A percentile compares a stretch with the other conserved stretches of the same genome.
phyloP scores from a whole-genome alignment of 2,888 invertebrate genomes.

The Sesamia inferens region DNA sequence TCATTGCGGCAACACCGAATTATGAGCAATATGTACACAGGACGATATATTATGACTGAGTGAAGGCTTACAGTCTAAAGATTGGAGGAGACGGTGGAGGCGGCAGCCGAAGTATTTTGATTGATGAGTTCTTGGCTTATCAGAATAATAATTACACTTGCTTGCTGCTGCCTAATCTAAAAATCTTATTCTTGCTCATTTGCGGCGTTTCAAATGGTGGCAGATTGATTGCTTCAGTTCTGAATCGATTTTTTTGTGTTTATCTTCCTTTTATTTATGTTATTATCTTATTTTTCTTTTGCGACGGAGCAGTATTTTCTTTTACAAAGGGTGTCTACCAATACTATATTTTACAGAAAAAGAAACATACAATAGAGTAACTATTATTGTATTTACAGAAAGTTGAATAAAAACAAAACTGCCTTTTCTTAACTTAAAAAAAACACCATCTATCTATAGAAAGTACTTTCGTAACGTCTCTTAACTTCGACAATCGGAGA shows the following conservation, averaged over 20 bases:
- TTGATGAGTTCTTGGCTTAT: constrained; percentile 73
- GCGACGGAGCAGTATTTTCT: background rate
- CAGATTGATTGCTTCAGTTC: constrained; percentile 63
- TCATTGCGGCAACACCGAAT: constrained; percentile 35
- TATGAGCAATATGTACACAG: constrained; percentile 35
- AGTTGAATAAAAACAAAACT: constrained; percentile 29
- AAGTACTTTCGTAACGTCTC: constrained; percentile 30
- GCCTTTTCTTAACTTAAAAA: background rate
- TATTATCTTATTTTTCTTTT: constrained; percentile 15
- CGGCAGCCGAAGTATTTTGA: constrained; percentile 69
- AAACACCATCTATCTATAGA: constrained; percentile 15
- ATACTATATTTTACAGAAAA: background rate
- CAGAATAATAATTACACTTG: constrained; percentile 69
- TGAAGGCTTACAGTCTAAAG: constrained; percentile 60
- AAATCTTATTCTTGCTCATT: constrained; percentile 64
- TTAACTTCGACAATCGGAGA: constrained; percentile 30
- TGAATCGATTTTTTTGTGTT: constrained; percentile 42
- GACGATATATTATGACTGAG: constrained; percentile 44
- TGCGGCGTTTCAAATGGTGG: constrained; percentile 47
- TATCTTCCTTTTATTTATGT: constrained; percentile 6
- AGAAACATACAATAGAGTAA: background rate
- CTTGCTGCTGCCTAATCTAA: constrained; percentile 63
- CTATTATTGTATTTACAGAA: background rate
- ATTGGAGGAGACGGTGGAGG: constrained; percentile 62
- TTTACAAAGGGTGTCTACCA: background rate